Base-by-base conservation (phyloP, 1,140 invertebrate species). In the Nephotettix cincticeps region DNA sequence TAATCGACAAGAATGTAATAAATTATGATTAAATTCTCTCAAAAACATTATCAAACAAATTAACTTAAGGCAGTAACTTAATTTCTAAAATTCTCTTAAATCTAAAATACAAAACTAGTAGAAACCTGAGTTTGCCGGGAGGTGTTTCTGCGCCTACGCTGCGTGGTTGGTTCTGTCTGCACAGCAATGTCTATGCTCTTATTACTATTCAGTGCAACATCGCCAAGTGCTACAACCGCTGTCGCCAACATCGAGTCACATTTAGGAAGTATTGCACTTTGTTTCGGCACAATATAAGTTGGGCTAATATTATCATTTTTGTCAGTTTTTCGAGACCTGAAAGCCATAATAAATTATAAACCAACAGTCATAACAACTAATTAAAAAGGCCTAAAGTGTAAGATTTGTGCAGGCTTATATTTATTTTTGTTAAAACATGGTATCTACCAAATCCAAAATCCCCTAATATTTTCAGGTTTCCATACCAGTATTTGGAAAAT, bases 111-210 rank as follows among this genome's bases (percentile, higher is more conserved):
- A n/a, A n/a, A n/a, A n/a, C n/a, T n/a, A n/a, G n/a, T n/a, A n/a
- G n/a, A n/a, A 14, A 36, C 32, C 32, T 36, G 63, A 2, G 63
- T 65, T 27, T 65, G 63, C 14, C 63, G 63, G 2, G 63, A 65
- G 13, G 63, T 65, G 63, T 65, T 27, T 27, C 58, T 25, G 4
- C 58, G 23, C 21, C 63, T n/a, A 28, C 32, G 29, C 29, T 40
- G 29, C 1, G n/a, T 2, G 11, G 63, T 43, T 2, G 63, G 63
- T 30, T 65, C 63, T 11, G 63, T 65, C 63, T 65, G 63, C n/a
- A 65, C 36, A 2, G 14, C 63, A 27, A 65, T 65, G 32, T 65
- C 63, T 1, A 65, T 19, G 23, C 29, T 19, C 21, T 36, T 65
- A 3, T 65, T 28, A 19, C 63, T 25, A 3, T 2, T 2, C 3